phyloP scores from a whole-genome alignment of 2,888 invertebrate species.

The Sympetrum striolatum region DNA sequence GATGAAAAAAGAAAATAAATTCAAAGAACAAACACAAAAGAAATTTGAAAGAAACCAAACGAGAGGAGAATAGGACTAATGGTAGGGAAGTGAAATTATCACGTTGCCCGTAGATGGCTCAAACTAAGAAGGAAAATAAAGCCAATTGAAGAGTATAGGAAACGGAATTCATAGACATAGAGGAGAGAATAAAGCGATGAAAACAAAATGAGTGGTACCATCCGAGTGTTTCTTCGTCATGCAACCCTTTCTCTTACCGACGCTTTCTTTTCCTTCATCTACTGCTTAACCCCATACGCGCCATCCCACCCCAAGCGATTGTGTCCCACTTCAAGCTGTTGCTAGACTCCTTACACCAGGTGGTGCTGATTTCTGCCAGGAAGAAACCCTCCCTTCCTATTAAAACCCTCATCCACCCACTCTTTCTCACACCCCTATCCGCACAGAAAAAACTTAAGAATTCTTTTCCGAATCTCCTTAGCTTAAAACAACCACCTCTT shows the following conservation, averaged over 20 bases:
- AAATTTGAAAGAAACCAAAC: no score
- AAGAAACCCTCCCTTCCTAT: neutral
- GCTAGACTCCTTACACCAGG: constrained; percentile 47
- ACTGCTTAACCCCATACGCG: neutral
- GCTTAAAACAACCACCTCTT: neutral
- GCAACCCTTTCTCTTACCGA: neutral
- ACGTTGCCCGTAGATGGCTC: no score
- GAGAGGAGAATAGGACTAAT: neutral
- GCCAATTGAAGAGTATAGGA: neutral
- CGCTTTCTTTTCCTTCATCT: neutral
- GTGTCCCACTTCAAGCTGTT: constrained; percentile 40
- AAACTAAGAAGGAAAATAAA: neutral
- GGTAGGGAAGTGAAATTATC: neutral
- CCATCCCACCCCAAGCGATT: neutral
- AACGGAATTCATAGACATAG: no score
- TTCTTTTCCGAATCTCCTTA: neutral
- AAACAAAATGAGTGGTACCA: neutral
- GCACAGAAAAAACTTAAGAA: neutral
- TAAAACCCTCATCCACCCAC: neutral
- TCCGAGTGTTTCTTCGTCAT: neutral
- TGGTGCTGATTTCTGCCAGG: constrained; percentile 48
- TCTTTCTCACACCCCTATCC: neutral
- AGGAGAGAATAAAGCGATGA: neutral
- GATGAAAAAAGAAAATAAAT: no score
- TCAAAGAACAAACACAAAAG: no score